Conservation (phyloP, 2,113 vertebrate genomes). For the Penelope pileata region DNA sequence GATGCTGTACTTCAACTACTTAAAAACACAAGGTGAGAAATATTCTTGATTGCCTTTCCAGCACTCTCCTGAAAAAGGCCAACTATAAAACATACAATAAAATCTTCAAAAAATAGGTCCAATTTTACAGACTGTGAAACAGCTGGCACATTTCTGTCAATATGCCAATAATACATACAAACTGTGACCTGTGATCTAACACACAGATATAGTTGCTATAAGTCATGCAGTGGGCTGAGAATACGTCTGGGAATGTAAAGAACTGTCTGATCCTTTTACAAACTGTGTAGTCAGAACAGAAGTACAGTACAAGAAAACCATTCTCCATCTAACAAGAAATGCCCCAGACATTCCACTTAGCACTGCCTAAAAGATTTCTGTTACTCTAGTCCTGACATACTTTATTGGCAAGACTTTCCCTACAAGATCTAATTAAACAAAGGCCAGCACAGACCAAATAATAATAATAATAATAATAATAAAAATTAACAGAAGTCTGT, state of each 20-base stretch:
- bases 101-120: background rate
- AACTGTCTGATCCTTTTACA: background rate
- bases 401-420: background rate
- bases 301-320: accelerated
- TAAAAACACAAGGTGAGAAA: background rate
- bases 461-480: too few relatives aligned
- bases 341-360: background rate
- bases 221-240: background rate
- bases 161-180: background rate
- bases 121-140: background rate
- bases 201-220: background rate
- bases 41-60: background rate
- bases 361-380: background rate
- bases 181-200: background rate
- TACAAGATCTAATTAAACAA: background rate
- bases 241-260: background rate
- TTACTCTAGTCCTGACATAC: background rate
- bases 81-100: background rate
- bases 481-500: too few relatives aligned
- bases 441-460: background rate
- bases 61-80: background rate
- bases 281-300: background rate
- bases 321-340: background rate
- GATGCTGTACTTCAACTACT: background rate
- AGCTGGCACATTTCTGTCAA: background rate